phyloP scores from a whole-genome alignment of 64 coral and sea anemone genomes.

The Acropora yongei region DNA sequence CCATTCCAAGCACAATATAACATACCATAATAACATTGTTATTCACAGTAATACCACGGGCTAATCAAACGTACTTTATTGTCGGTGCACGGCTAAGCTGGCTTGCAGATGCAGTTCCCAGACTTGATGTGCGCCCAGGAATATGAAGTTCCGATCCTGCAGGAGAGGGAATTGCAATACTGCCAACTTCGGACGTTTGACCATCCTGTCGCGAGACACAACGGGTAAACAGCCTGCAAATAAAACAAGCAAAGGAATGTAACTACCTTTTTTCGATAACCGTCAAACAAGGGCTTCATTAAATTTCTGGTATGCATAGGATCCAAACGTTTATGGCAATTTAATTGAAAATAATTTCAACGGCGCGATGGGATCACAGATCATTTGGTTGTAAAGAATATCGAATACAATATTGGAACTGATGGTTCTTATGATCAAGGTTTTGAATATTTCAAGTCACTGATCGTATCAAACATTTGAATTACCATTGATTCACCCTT shows the following conservation, averaged over 20 bases:
- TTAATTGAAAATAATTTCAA: too few relatives aligned
- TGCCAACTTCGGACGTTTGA: neutral
- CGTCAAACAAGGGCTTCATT: neutral
- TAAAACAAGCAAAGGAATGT: neutral
- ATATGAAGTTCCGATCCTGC: conserved; percentile 43
- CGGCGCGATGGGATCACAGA: neutral
- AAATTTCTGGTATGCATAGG: neutral
- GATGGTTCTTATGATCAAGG: neutral
- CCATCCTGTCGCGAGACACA: conserved; percentile 25
- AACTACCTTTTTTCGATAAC: neutral
- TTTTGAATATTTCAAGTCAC: neutral
- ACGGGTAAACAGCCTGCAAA: conserved; percentile 16
- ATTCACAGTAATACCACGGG: conserved; percentile 15
- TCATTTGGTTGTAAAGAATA: neutral
- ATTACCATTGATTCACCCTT: conserved; percentile 48
- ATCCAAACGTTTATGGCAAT: neutral
- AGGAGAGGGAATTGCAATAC: conserved; percentile 16
- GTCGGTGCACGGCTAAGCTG: conserved; percentile 35
- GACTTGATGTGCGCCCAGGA: neutral
- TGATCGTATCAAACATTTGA: neutral
- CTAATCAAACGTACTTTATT: conserved; percentile 47
- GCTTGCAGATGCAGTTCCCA: neutral
- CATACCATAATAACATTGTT: neutral
- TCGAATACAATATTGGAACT: neutral
- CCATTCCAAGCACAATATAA: conserved; percentile 14